Conservation (phyloP, 2,888 invertebrate genomes). For the Phrixothrix hirtus region DNA sequence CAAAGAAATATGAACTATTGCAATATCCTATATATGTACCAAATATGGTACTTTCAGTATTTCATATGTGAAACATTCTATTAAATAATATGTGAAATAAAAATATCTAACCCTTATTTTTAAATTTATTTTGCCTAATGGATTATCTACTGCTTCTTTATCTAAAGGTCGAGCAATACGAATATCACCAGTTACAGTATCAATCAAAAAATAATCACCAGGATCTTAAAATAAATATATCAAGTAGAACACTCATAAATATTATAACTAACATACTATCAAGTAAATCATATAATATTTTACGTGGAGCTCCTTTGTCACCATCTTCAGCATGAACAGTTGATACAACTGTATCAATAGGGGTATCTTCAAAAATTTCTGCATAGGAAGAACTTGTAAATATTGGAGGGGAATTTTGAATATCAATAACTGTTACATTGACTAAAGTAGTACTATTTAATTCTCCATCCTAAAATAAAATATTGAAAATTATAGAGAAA, state of each 20-base stretch:
- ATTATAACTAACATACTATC: slow-evolving; percentile 67
- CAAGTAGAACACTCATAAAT: not conserved
- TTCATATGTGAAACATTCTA: too few species aligned
- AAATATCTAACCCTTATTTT: slow-evolving; percentile 77
- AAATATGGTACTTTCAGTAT: too few species aligned
- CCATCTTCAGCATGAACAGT: slow-evolving; percentile 82
- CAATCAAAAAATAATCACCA: slow-evolving; percentile 81
- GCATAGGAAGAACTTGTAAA: slow-evolving; percentile 81
- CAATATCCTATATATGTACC: too few species aligned
- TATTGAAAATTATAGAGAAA: too few species aligned
- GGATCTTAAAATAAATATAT: slow-evolving; percentile 67
- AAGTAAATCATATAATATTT: slow-evolving; percentile 75
- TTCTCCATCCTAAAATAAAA: slow-evolving; percentile 75
- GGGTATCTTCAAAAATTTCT: slow-evolving; percentile 79
- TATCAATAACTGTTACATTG: slow-evolving; percentile 78
- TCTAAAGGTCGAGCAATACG: slow-evolving; percentile 83
- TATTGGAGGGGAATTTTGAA: slow-evolving; percentile 85
- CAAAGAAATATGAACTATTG: too few species aligned
- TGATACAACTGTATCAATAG: slow-evolving; percentile 80
- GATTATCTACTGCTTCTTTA: slow-evolving; percentile 78
- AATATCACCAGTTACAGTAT: slow-evolving; percentile 77
- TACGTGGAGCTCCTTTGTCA: slow-evolving; percentile 79
- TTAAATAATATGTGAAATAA: too few species aligned
- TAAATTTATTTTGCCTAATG: slow-evolving; percentile 77
- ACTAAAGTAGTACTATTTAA: slow-evolving; percentile 74